Evolutionary conservation across 2,113 vertebrate genomes (phyloP).

Genomic region (Odontesthes bonariensis): DNA sequence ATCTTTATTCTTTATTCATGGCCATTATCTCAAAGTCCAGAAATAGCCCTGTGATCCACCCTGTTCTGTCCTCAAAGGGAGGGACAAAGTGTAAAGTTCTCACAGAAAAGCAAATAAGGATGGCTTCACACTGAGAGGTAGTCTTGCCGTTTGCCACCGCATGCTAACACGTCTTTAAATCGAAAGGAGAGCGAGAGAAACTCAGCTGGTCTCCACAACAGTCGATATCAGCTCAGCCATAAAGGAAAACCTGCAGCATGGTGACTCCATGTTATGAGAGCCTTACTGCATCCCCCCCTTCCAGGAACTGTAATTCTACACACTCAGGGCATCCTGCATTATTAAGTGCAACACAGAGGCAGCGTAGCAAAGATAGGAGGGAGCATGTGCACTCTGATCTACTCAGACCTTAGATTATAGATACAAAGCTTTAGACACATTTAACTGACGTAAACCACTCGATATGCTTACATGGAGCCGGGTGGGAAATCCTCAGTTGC

Average conservation of each 20-base stretch:
- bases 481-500: background rate
- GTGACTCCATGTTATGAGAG: constrained; percentile 39
- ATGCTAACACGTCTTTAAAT: constrained; percentile 28
- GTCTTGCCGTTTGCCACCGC: constrained; percentile 13
- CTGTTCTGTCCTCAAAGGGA: constrained; percentile 44
- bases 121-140: constrained; percentile 9
- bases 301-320: constrained; percentile 74
- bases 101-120: constrained; percentile 49
- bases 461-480: constrained; percentile 29
- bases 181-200: constrained; percentile 27
- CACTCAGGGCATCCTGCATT: constrained; percentile 71
- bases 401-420: constrained; percentile 52
- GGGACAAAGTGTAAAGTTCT: constrained; percentile 30
- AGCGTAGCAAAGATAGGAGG: constrained; percentile 30
- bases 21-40: constrained; percentile 64
- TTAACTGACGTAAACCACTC: constrained; percentile 55
- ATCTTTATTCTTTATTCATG: constrained; percentile 64
- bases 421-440: constrained; percentile 44
- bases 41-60: constrained; percentile 64
- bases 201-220: constrained; percentile 20
- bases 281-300: constrained; percentile 38
- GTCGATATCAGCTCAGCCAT: constrained; percentile 26
- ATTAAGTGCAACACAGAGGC: constrained; percentile 72
- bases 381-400: constrained; percentile 56
- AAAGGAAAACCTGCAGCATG: constrained; percentile 34